Percentiles rank a stretch among this genome's conserved stretches.
phyloP scores from a whole-genome alignment of 1,140 invertebrate genomes.

The Onthophagus taurus region DNA sequence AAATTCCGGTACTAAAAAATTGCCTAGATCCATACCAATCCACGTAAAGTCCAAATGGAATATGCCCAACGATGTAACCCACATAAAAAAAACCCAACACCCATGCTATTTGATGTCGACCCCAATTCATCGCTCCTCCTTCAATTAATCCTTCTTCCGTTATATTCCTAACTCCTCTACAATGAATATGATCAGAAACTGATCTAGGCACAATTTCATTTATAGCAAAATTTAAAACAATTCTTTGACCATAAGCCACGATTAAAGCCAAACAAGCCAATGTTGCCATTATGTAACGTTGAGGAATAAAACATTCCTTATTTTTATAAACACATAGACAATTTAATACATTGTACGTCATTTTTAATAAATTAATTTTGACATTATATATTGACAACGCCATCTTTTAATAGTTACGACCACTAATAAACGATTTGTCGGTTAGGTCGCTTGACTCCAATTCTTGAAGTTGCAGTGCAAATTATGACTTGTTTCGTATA shows the following conservation, averaged over 20 bases:
- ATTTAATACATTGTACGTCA: too few species aligned
- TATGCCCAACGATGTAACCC: conserved; percentile 11
- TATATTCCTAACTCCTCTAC: too few species aligned
- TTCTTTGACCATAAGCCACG: conserved; percentile 2
- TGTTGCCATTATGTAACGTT: background rate
- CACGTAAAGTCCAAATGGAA: conserved; percentile 9
- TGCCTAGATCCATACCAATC: conserved; percentile 7
- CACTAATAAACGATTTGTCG: too few species aligned
- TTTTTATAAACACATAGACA: too few species aligned
- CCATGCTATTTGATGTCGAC: background rate
- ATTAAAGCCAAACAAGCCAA: background rate
- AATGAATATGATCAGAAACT: background rate
- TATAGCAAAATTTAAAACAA: background rate
- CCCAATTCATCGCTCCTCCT: conserved; percentile 5
- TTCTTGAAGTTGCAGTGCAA: too few species aligned
- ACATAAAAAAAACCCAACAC: conserved; percentile 9
- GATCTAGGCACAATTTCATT: background rate
- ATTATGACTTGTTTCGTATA: too few species aligned
- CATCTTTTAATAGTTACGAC: too few species aligned
- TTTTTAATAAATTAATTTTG: too few species aligned
- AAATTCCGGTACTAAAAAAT: background rate
- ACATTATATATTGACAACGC: too few species aligned
- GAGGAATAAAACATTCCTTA: background rate
- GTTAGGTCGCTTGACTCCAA: too few species aligned
- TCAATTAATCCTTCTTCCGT: background rate